Evolutionary conservation across 2,888 invertebrate species (phyloP).

Genomic region (Acrobasis consociella): DNA sequence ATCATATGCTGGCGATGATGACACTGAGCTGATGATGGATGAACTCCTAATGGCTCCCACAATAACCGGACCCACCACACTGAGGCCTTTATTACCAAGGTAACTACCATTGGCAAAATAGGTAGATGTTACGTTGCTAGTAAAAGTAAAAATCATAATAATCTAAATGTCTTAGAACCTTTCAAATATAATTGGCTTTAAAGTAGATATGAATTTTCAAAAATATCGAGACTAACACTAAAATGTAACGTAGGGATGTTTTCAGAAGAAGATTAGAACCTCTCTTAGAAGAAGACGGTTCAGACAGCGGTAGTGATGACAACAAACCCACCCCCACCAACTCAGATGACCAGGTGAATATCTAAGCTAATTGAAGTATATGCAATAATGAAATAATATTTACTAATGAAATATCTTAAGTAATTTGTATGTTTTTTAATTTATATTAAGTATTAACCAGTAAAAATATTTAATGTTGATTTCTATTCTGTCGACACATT

Average conservation of each 20-base stretch:
- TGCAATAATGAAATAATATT: slow-evolving; percentile 19
- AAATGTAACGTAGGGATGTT: slow-evolving; percentile 66
- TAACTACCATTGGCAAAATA: slow-evolving; percentile 43
- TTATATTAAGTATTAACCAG: not conserved
- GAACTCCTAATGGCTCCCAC: slow-evolving; percentile 90
- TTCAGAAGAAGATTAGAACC: slow-evolving; percentile 90
- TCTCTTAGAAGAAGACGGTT: slow-evolving; percentile 91
- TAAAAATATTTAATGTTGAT: not conserved
- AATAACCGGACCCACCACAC: slow-evolving; percentile 87
- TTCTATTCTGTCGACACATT: not conserved
- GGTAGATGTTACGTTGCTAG: not conserved
- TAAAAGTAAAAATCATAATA: too few relatives aligned
- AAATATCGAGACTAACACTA: slow-evolving; percentile 41
- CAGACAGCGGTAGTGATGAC: slow-evolving; percentile 83
- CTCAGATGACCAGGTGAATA: slow-evolving; percentile 81
- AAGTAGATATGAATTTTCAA: slow-evolving; percentile 22
- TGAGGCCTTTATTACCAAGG: slow-evolving; percentile 88
- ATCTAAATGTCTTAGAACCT: too few relatives aligned
- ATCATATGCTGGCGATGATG: slow-evolving; percentile 88
- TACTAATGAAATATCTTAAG: slow-evolving; percentile 14
- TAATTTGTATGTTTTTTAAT: slow-evolving; percentile 2
- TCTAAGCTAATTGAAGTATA: slow-evolving; percentile 31
- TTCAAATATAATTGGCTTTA: slow-evolving; percentile 19
- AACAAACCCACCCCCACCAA: slow-evolving; percentile 77
- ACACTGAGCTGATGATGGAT: slow-evolving; percentile 92